Evolutionary conservation across 2,797 vertebrate genomes (phyloP), one percentile per base, ranked within the genome.

Genomic region (Anableps anableps): DNA sequence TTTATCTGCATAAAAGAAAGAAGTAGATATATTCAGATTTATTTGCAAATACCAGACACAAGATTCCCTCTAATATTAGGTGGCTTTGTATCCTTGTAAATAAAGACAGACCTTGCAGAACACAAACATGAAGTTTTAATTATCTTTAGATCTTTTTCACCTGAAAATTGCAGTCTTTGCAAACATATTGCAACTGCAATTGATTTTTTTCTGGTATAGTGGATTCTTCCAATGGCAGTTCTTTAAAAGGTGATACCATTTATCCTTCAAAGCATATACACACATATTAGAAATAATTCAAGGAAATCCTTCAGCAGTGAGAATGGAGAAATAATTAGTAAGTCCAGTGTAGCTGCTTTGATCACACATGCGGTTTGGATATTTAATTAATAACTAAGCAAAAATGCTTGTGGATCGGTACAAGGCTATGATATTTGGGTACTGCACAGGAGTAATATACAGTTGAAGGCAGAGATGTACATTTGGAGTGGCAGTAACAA

Each of bases 1-100:
- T 98, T 99, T 83, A 99, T 99, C 98, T 99, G 78, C 76, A 80
- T 48, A 80, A 45, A 74, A 80, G 81, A 80, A 91, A 77, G 77
- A 45, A 29, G 16, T 53, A 85, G 34, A 73, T 64, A 75, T 48
- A 34, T 41, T 77, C 7, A 31, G 23, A 83, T 26, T 76, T 45
- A 76, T 21, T 77, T 34, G 31, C 34, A 64, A 34, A 51, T 47
- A 23, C 41, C 26, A 45, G 41, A 45, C 68, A 47, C 16, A 45
- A 2, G 29, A 14, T 47, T 72, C 47, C 74, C 50, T 82, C 72
- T 78, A 77, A 78, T 71, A 77, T 74, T 43, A n/a, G 75, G 41
- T 36, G 26, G 47, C 83, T 58, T 83, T 2, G 36, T 50, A 82
- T 82, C 74, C 60, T 76, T 85, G 85, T 88, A 85, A 87, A 88